Evolutionary conservation across 2,888 invertebrate species (phyloP), one percentile per base, ranked within the genome.

Genomic region (Calameuta filiformis): DNA sequence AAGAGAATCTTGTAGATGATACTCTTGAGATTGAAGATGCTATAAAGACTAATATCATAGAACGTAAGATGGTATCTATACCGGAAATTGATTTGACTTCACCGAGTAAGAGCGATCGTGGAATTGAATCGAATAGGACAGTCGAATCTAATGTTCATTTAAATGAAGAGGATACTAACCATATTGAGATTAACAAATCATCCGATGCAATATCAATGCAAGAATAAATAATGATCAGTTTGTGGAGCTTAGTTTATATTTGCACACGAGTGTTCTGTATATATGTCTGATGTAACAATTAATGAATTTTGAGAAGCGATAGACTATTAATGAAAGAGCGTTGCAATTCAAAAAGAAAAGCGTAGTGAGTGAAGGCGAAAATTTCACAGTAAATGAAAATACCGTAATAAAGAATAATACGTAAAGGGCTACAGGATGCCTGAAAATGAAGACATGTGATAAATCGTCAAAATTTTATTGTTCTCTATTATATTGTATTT

Each of bases 41-140:
- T 73, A 89, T 90, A 71, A 87, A 89, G 68, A 86, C 87, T 9
- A 90, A 89, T 81, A 86, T 90, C 31, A 90, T 90, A 37, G 88
- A 89, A 75, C 82, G 87, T 12, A 89, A 87, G 80, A 82, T 83
- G 69, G 40, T 80, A 68, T 77, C 77, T 35, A 79, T 83, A 78
- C 82, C 85, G 35, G 84, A 83, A 79, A 82, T 85, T 33, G 87
- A 87, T n/a, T 37, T 76, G 30, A 76, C 76, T 35, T 78, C 73
- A 34, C 78, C 78, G 9, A 71, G 56, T 35, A 78, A 76, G 68
- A 76, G 75, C 35, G 78, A 56, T 23, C 56, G 23, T 9, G 56
- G 56, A 56, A 23, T 56, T 56, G 56, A 56, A 56, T 56, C 23
- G 23, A 23, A 23, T 9, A 56, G 23, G 2, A 23, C 56, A 23